Percentiles rank a stretch among this genome's conserved stretches.
These are phyloP conservation scores for Heterotis niloticus DNA, from an alignment of 2,113 vertebrate species.

Conservation along the genomic window DNA sequence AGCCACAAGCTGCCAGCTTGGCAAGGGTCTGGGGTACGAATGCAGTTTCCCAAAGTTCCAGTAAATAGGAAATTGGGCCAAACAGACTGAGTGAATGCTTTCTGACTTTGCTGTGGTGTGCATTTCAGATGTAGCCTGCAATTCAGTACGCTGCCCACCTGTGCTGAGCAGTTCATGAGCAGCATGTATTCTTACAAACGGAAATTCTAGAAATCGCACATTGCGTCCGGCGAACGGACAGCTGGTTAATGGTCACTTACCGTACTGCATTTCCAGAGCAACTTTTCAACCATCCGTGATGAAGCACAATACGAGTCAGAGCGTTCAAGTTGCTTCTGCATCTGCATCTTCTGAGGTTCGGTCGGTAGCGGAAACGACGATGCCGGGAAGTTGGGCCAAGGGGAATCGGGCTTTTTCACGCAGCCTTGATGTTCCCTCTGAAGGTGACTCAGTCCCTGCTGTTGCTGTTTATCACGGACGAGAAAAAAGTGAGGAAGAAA, in stretches of 20 bases:
- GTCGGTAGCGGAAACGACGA: too few relatives aligned
- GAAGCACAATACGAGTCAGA: neutral
- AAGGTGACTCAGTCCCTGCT: neutral
- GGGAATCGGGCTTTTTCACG: neutral
- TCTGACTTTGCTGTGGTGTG: neutral
- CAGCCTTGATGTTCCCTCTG: neutral
- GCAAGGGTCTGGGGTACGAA: neutral
- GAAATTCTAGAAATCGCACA: neutral
- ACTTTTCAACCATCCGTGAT: neutral
- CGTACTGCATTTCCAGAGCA: neutral
- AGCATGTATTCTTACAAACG: neutral
- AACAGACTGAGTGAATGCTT: neutral
- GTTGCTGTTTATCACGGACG: neutral
- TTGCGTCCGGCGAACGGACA: neutral
- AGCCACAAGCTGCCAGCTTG: neutral
- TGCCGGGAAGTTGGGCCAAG: neutral
- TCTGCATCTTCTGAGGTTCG: neutral
- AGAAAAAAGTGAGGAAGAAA: neutral
- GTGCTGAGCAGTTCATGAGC: neutral
- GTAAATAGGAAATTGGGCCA: neutral
- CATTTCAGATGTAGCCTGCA: neutral
- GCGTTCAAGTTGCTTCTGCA: neutral
- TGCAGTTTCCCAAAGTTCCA: neutral
- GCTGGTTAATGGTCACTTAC: neutral
- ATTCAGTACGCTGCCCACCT: neutral